Evolutionary conservation across 1,140 invertebrate species (phyloP).

Genomic region (Scylla paramamosain): DNA sequence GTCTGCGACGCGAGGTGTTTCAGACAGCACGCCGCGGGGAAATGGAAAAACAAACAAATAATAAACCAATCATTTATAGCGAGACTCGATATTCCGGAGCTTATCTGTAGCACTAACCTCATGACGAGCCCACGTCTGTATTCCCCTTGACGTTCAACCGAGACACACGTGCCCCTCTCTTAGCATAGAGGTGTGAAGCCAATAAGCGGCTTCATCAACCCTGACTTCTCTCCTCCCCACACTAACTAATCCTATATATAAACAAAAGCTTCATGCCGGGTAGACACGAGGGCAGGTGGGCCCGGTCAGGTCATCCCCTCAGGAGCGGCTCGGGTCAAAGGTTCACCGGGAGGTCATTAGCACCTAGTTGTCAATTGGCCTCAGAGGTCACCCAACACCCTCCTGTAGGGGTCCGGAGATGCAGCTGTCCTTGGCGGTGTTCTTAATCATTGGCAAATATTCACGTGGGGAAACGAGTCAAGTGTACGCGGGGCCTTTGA

Average conservation of each 20-base stretch:
- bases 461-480: constrained; percentile 8
- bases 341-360: constrained; percentile 32
- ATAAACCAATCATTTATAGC: too few species aligned
- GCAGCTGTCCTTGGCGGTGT: not conserved
- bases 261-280: not conserved
- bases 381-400: constrained; percentile 34
- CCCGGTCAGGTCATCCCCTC: constrained; percentile 26
- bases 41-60: too few species aligned
- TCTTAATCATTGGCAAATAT: constrained; percentile 24
- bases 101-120: not conserved
- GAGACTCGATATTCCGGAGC: too few species aligned
- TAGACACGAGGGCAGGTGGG: constrained; percentile 10
- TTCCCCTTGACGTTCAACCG: not conserved
- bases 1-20: too few species aligned
- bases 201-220: not conserved
- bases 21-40: too few species aligned
- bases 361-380: constrained; percentile 58
- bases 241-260: not conserved
- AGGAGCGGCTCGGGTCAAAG: not conserved
- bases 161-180: not conserved
- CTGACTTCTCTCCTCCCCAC: not conserved
- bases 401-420: not conserved
- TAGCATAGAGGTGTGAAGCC: not conserved
- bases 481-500: not conserved
- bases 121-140: not conserved